Base-by-base conservation (phyloP, 2,888 invertebrate genomes). In the Macrosoma leucophasiata region DNA sequence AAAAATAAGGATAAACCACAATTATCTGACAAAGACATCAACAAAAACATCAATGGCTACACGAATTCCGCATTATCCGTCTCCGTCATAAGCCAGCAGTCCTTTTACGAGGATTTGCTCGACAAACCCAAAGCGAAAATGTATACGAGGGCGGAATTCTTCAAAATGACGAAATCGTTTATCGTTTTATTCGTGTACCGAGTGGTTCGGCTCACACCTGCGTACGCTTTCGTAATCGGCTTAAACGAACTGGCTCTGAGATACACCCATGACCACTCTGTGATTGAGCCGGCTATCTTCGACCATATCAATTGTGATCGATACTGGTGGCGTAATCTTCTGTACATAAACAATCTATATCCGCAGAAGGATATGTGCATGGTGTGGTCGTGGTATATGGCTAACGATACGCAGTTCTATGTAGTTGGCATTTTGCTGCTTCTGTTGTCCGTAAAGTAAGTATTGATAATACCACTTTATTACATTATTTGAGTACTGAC, bases 311-410 rank as follows among this genome's bases (percentile, higher is more conserved):
- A 89, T n/a, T 94, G 94, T 60, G 88, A 88, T 30, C 85, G 86
- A 44, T 92, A 86, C 64, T 94, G 94, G 94, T 94, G 94, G 94
- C 84, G 93, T 38, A 94, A 94, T 58, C 85, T 91, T n/a, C 77
- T 94, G 9, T 94, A 93, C 62, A 90, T 94, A 55, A 93, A 94
- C 68, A 94, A 93, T 57, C 86, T 92, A 60, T 94, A 87, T 62
- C 90, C 91, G 0, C 89, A 90, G 59, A 79, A 84, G 13, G 92
- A 93, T 58, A 91, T 91, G 85, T 93, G 92, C 63, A 91, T 93
- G 91, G 85, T 91, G 36, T 93, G 92, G 92, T 90, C 91, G 26
- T 93, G 92, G 92, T 93, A 93, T 53, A 89, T 93, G 85, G 90
- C 92, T 5, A 92, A 92, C 53, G 92, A 92, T 57, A 91, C 91